Percentiles rank a stretch among this genome's conserved stretches.
Conservation (phyloP, 1,140 invertebrate genomes). For the Lerema accius region DNA sequence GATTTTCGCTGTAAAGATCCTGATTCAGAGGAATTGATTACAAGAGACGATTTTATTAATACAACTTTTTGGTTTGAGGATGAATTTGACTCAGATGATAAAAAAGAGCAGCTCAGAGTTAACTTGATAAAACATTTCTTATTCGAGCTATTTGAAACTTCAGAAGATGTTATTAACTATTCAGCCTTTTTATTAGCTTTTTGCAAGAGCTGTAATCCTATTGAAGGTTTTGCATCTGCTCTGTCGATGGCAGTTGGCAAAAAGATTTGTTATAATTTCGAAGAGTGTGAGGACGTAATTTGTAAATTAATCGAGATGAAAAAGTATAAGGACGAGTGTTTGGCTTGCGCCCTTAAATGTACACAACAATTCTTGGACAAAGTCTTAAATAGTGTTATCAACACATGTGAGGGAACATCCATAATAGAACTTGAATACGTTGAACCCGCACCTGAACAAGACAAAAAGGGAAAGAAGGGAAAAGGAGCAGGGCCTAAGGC, state of each 20-base stretch:
- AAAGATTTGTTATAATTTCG: constrained; percentile 72
- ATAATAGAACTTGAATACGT: constrained; percentile 61
- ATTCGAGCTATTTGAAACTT: constrained; percentile 79
- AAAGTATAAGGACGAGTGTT: constrained; percentile 62
- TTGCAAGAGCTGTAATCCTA: constrained; percentile 82
- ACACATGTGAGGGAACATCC: constrained; percentile 62
- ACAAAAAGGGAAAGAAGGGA: constrained; percentile 63
- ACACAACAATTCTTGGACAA: constrained; percentile 59
- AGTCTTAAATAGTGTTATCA: constrained; percentile 61
- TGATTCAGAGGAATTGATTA: constrained; percentile 68
- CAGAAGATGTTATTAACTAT: constrained; percentile 82
- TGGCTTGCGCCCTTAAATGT: constrained; percentile 62
- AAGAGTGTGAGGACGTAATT: constrained; percentile 75
- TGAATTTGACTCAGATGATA: constrained; percentile 55
- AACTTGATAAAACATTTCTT: constrained; percentile 81
- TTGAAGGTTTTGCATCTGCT: constrained; percentile 83
- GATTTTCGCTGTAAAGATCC: constrained; percentile 75
- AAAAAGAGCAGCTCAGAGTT: constrained; percentile 55
- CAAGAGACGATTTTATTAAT: constrained; percentile 63
- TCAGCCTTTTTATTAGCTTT: constrained; percentile 84
- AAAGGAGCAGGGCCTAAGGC: constrained; percentile 44
- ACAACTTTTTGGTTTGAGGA: constrained; percentile 84
- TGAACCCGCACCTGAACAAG: constrained; percentile 44
- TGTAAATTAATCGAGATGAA: constrained; percentile 68
- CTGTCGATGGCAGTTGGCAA: constrained; percentile 82